Conservation (phyloP, 2,888 invertebrate genomes). For the Brachyopa scutellaris region DNA sequence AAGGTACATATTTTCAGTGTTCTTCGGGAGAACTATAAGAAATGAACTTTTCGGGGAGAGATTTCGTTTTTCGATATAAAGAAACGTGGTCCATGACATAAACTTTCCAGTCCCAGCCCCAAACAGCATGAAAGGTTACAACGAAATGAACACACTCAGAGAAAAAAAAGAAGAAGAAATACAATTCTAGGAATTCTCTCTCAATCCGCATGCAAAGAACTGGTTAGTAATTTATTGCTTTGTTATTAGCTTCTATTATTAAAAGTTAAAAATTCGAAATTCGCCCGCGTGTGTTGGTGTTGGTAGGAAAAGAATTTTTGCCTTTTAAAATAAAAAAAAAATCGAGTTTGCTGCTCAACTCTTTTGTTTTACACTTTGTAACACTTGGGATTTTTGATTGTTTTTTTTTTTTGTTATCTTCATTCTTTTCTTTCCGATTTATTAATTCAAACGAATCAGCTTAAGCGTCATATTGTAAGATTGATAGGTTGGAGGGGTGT, state of each 20-base stretch:
- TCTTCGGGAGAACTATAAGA: conserved; percentile 23
- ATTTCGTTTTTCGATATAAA: conserved; percentile 36
- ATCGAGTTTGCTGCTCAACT: conserved; percentile 48
- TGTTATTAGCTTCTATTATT: conserved; percentile 53
- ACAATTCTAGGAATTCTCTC: conserved; percentile 46
- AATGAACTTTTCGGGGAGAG: conserved; percentile 32
- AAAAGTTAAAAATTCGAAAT: conserved; percentile 5
- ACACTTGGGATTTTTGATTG: neutral
- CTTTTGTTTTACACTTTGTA: conserved; percentile 48
- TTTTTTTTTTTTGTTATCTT: neutral
- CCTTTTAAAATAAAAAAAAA: conserved; percentile 9
- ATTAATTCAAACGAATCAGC: conserved; percentile 10
- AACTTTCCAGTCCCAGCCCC: conserved; percentile 16
- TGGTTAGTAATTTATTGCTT: conserved; percentile 54
- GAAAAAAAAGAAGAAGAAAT: neutral
- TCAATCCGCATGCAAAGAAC: conserved; percentile 37
- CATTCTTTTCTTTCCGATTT: neutral
- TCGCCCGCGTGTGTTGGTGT: neutral
- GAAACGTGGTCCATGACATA: conserved; percentile 49
- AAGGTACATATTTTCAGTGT: conserved; percentile 3
- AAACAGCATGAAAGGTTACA: conserved; percentile 20
- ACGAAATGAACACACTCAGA: neutral
- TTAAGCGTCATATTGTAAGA: conserved; percentile 30
- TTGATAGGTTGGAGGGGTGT: conserved; percentile 29
- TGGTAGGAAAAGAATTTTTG: conserved; percentile 25